Evolutionary conservation across 2,888 invertebrate species (phyloP), one percentile per base, ranked within the genome.

Genomic region (Mallateleia sp.): DNA sequence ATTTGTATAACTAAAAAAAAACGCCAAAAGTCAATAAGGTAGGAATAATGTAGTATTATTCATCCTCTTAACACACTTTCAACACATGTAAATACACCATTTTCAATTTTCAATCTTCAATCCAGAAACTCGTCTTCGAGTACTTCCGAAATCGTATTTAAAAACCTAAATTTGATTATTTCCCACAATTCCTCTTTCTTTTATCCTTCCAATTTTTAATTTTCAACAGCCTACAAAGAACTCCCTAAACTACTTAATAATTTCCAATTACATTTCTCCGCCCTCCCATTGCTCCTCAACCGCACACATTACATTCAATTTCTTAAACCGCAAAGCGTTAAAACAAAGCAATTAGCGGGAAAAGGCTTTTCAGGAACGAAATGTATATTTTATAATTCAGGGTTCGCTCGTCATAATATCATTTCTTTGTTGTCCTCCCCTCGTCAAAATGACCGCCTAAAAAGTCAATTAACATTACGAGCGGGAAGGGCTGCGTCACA

Each of bases 381-480:
- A 87, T 83, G 87, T 72, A 74, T 88, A 88, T 81, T 88, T 85
- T 69, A 85, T 85, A 85, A 88, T 75, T 85, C 56, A 83, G 71
- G 62, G 47, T 56, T 58, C 60, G 28, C 77, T 83, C 78, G 82
- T 82, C 79, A 79, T 83, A 83, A 83, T 75, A 62, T 69, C 69
- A 77, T 83, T 87, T 81, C 77, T 62, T 56, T 34, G 62, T 32
- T 50, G 47, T 25, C 38, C 11, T 71, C 89, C 89, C 86, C 86
- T 69, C 84, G 71, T 82, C 81, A 78, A 56, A 80, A 87, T 84
- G 60, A 84, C 77, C 88, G 86, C 88, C 87, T 89, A 90, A 92
- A 87, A 91, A 92, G 92, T 92, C 92, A 92, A 92, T 92, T 92
- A 92, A 91, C 92, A 91, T 92, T 91, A 92, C 89, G 75, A 84